Base-by-base conservation (phyloP, 2,797 vertebrate species). In the Cebuella pygmaea region DNA sequence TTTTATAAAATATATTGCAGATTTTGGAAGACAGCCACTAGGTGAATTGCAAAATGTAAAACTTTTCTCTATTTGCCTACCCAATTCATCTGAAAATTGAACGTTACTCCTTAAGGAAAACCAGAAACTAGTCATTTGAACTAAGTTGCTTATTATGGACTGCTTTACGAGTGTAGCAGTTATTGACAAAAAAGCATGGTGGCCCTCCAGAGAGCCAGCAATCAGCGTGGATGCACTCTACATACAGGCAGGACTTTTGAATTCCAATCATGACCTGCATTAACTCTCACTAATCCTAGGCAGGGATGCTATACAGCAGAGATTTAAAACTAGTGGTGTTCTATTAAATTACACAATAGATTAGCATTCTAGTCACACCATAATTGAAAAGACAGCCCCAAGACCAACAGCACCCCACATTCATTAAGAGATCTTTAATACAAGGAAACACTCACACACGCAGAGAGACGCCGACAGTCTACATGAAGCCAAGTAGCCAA, bases 21-120 rank as follows among this genome's bases (percentile, higher is more conserved):
- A 70, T 82, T 92, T 95, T 96, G 97, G 97, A 98, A 93, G 96
- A 91, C 9, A 86, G 96, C 96, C 97, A 97, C 84, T 92, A 93
- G 74, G 79, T 61, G 81, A 96, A 95, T 75, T 79, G 76, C n/a
- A 90, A 96, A 95, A 97, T 72, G 22, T 79, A 96, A 94, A 93
- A 94, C 30, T 88, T 96, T 93, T 90, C 36, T 61, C 46, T 48
- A 15, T 79, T 85, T 88, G 88, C 82, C 39, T 93, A 46, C 64
- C 26, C 52, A 91, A 70, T 85, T 97, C 90, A 67, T 97, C 94
- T 82, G 80, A 97, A 94, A 94, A 95, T 80, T 74, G 72, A 94
- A 82, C 39, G 22, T 72, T 88, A 87, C 46, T 96, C 88, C 78
- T 96, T 96, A 76, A 96, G 92, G 92, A 81, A 92, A 97, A 97